Evolutionary conservation across 2,113 vertebrate genomes (phyloP).

Genomic region (Panthera uncia): DNA sequence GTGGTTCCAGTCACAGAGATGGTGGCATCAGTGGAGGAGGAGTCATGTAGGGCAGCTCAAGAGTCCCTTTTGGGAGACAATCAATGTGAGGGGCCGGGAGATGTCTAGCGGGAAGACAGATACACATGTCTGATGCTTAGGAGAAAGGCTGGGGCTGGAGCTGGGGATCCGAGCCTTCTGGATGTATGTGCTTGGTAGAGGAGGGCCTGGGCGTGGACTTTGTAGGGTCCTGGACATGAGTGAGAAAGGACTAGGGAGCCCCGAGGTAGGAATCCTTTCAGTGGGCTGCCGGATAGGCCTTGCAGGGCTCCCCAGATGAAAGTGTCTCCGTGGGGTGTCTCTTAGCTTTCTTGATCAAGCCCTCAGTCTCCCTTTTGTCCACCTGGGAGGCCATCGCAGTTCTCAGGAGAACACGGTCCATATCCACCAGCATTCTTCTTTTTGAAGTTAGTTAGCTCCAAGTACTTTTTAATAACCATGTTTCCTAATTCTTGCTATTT

Average conservation of each 20-base stretch:
- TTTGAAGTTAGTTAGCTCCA: not conserved
- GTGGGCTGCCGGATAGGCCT: too few relatives aligned
- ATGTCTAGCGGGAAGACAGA: accelerated
- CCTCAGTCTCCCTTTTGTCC: not conserved
- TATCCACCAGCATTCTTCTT: not conserved
- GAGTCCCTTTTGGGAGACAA: not conserved
- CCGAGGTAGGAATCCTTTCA: not conserved
- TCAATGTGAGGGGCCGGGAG: accelerated
- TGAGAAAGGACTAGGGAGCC: not conserved
- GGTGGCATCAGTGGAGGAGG: not conserved
- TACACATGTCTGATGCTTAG: not conserved
- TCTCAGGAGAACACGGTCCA: not conserved
- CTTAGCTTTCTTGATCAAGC: not conserved
- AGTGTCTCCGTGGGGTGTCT: not conserved
- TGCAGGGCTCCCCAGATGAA: not conserved
- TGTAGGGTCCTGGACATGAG: too few relatives aligned
- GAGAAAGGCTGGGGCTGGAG: not conserved
- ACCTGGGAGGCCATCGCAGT: not conserved
- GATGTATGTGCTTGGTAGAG: accelerated
- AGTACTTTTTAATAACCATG: not conserved
- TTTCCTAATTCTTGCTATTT: not conserved
- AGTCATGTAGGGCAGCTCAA: not conserved
- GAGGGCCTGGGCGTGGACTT: not conserved
- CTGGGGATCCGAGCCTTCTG: accelerated
- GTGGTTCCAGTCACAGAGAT: not conserved